Evolutionary conservation across 1,140 invertebrate species (phyloP).

Genomic region (Drosophila melanica): DNA sequence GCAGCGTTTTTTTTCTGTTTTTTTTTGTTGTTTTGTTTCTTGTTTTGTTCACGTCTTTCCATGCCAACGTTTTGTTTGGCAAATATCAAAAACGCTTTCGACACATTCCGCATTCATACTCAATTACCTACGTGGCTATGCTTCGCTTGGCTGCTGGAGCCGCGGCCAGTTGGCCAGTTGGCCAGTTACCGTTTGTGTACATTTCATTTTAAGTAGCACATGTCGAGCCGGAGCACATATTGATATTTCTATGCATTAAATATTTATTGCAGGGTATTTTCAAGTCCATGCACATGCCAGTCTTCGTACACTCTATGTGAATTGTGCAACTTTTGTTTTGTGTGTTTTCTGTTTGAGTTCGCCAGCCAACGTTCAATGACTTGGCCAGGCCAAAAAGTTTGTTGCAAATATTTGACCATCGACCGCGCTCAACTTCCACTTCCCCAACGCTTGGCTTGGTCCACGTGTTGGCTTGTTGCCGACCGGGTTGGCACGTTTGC

Average conservation of each 20-base stretch:
- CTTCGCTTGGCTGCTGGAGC: slow-evolving; percentile 20
- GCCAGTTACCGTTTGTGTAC: not conserved
- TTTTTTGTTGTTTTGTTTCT: not conserved
- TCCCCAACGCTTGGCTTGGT: too few relatives aligned
- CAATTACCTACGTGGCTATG: slow-evolving; percentile 75
- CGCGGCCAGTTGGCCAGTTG: slow-evolving; percentile 36
- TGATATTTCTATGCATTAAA: slow-evolving; percentile 4
- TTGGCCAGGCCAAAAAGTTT: slow-evolving; percentile 70
- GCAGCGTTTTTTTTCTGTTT: slow-evolving; percentile 2
- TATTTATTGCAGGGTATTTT: slow-evolving; percentile 35
- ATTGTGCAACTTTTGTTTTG: slow-evolving; percentile 29
- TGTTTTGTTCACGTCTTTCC: slow-evolving; percentile 17
- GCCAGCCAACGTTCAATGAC: slow-evolving; percentile 71
- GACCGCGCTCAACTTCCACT: slow-evolving; percentile 46
- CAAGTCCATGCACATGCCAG: not conserved
- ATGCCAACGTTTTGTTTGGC: slow-evolving; percentile 69
- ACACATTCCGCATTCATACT: slow-evolving; percentile 81
- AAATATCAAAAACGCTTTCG: slow-evolving; percentile 76
- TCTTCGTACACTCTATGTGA: slow-evolving; percentile 9
- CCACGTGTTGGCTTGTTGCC: slow-evolving; percentile 41
- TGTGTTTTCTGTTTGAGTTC: slow-evolving; percentile 67
- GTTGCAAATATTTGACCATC: slow-evolving; percentile 79
- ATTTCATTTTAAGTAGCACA: not conserved
- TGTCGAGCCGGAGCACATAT: not conserved
- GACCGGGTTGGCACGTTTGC: slow-evolving; percentile 47